Evolutionary conservation across 2,888 invertebrate species (phyloP).

Genomic region (Torymus auratus): DNA sequence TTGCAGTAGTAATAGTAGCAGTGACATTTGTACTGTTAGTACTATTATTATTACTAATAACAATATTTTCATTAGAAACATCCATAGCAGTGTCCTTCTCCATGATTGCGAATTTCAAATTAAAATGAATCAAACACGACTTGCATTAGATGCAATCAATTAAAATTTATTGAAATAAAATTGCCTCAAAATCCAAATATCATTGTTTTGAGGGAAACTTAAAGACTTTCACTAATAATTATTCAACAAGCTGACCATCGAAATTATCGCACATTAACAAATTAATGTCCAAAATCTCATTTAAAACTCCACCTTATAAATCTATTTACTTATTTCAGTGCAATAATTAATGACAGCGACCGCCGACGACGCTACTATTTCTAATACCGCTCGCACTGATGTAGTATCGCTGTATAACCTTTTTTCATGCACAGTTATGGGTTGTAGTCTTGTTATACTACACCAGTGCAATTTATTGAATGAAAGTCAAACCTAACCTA

Average conservation of each 20-base stretch:
- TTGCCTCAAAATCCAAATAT: not conserved
- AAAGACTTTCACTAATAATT: too few species aligned
- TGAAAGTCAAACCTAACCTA: too few species aligned
- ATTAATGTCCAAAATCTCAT: constrained; percentile 9
- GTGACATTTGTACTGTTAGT: too few species aligned
- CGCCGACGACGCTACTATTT: constrained; percentile 45
- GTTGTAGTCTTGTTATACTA: not conserved
- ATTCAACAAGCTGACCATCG: too few species aligned
- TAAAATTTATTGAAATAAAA: not conserved
- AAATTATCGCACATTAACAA: too few species aligned
- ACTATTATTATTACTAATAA: too few species aligned
- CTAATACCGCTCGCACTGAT: constrained; percentile 15
- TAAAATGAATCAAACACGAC: not conserved
- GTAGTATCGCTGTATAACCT: not conserved
- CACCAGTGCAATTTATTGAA: constrained; percentile 5
- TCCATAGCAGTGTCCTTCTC: constrained; percentile 49
- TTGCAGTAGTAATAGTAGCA: too few species aligned
- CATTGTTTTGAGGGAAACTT: too few species aligned
- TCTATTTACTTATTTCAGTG: constrained; percentile 23
- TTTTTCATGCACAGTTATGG: too few species aligned
- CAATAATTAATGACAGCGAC: constrained; percentile 27
- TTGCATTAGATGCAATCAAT: not conserved
- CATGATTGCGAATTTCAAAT: constrained; percentile 28
- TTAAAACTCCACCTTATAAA: constrained; percentile 21
- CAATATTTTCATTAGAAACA: constrained; percentile 19